phyloP scores from a whole-genome alignment of 1,140 invertebrate species.

The Drosophila novamexicana region DNA sequence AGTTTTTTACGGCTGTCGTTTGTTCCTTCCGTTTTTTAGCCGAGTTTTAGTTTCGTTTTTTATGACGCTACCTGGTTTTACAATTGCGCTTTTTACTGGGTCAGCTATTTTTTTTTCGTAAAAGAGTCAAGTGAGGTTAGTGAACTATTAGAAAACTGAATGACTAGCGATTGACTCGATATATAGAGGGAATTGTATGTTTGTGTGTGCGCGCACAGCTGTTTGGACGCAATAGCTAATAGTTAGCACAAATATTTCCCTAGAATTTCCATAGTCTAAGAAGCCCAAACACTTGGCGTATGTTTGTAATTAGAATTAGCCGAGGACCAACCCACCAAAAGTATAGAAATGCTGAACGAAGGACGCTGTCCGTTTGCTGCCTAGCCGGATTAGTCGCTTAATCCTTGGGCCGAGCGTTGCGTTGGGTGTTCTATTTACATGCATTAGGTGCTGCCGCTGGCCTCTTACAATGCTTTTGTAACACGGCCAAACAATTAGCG shows the following conservation, averaged over 20 bases:
- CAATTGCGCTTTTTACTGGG: conserved; percentile 19
- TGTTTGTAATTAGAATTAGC: conserved; percentile 71
- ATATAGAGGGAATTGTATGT: background rate
- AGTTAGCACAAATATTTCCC: conserved; percentile 15
- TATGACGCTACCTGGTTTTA: conserved; percentile 32
- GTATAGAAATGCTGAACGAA: background rate
- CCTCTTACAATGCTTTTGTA: conserved; percentile 25
- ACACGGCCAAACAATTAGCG: conserved; percentile 46
- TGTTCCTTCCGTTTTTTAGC: conserved; percentile 54
- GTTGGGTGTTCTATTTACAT: conserved; percentile 62
- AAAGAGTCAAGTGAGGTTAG: conserved; percentile 38
- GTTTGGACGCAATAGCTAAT: conserved; percentile 2
- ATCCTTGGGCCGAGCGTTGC: conserved; percentile 37
- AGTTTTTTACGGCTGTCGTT: conserved; percentile 56
- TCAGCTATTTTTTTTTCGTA: conserved; percentile 11
- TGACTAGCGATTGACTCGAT: background rate
- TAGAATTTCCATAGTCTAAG: conserved; percentile 22
- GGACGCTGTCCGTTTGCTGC: background rate
- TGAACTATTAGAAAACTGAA: conserved; percentile 31
- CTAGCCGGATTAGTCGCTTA: conserved; percentile 59
- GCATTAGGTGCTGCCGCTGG: conserved; percentile 36
- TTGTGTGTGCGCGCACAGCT: background rate
- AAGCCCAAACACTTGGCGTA: conserved; percentile 30
- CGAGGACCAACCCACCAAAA: conserved; percentile 60
- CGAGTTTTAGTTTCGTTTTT: conserved; percentile 11